phyloP scores from a whole-genome alignment of 2,888 invertebrate genomes.

The Euproctis similis region DNA sequence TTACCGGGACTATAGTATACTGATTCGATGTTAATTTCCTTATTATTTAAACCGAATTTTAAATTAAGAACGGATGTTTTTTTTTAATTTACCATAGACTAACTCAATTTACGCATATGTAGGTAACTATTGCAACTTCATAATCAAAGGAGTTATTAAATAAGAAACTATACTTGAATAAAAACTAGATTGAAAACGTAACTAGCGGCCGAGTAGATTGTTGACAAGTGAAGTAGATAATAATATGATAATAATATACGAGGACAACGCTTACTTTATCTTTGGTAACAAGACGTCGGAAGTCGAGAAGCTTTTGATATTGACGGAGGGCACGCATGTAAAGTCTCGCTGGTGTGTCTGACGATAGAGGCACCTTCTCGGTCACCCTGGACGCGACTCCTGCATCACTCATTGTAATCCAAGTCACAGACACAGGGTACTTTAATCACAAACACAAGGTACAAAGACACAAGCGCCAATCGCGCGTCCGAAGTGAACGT shows the following conservation, averaged over 20 bases:
- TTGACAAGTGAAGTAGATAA: too few species aligned
- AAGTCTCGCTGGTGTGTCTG: constrained; percentile 64
- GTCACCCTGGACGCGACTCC: constrained; percentile 54
- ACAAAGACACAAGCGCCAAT: constrained; percentile 46
- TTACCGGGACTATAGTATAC: constrained; percentile 4
- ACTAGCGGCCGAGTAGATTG: too few species aligned
- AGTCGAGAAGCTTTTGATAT: constrained; percentile 77
- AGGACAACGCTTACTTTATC: constrained; percentile 60
- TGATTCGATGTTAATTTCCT: too few species aligned
- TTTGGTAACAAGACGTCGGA: constrained; percentile 70
- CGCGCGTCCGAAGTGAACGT: constrained; percentile 75
- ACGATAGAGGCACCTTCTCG: constrained; percentile 42
- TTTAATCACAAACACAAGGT: constrained; percentile 48
- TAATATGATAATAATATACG: too few species aligned
- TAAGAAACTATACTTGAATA: too few species aligned
- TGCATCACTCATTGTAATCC: constrained; percentile 54
- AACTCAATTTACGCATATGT: too few species aligned
- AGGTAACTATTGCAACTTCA: too few species aligned
- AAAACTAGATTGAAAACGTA: too few species aligned
- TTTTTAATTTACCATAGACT: too few species aligned
- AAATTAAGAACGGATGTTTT: too few species aligned
- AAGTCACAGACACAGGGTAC: constrained; percentile 40
- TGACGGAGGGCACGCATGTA: constrained; percentile 78
- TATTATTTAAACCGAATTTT: too few species aligned
- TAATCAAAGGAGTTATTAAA: too few species aligned